A percentile compares a stretch with the other conserved stretches of the same genome.
Evolutionary conservation across 37 sponge, comb jelly and placozoan species (phyloP).

Genomic region (Petrosia ficiformis): DNA sequence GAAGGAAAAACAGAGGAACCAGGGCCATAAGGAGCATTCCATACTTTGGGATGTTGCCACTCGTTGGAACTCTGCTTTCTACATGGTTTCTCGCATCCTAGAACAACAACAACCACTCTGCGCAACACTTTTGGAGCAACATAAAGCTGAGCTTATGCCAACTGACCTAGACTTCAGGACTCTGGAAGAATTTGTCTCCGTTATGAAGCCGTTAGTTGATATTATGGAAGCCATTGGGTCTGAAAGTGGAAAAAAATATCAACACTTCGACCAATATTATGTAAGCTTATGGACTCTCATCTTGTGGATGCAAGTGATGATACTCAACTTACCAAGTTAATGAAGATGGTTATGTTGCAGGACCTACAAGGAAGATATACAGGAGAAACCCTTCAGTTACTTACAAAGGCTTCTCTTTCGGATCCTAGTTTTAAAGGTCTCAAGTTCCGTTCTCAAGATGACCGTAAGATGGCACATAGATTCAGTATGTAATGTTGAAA

Average conservation of each 20-base stretch:
- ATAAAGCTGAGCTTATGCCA: slow-evolving; percentile 17
- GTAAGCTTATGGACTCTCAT: slow-evolving; percentile 4
- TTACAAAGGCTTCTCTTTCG: slow-evolving; percentile 12
- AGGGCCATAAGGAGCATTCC: neutral
- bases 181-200: slow-evolving; percentile 7
- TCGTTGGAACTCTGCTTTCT: slow-evolving; percentile 3
- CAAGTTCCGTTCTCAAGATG: neutral
- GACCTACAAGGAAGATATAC: slow-evolving; percentile 1
- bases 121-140: slow-evolving; percentile 17
- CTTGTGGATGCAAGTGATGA: neutral
- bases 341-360: neutral
- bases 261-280: slow-evolving; percentile 14
- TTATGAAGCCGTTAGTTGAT: slow-evolving; percentile 33
- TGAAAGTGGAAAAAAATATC: slow-evolving; percentile 8
- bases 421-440: slow-evolving; percentile 21
- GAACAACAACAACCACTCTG: slow-evolving; percentile 30
- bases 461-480: too few relatives aligned
- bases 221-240: slow-evolving; percentile 34
- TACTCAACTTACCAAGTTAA: neutral
- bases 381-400: neutral
- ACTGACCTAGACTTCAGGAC: neutral
- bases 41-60: slow-evolving; percentile 3
- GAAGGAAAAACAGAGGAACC: slow-evolving; percentile 1
- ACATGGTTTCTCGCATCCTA: slow-evolving; percentile 11
- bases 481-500: too few relatives aligned